Conservation (phyloP, 2,113 vertebrate species). For the Crotalus horridus region DNA sequence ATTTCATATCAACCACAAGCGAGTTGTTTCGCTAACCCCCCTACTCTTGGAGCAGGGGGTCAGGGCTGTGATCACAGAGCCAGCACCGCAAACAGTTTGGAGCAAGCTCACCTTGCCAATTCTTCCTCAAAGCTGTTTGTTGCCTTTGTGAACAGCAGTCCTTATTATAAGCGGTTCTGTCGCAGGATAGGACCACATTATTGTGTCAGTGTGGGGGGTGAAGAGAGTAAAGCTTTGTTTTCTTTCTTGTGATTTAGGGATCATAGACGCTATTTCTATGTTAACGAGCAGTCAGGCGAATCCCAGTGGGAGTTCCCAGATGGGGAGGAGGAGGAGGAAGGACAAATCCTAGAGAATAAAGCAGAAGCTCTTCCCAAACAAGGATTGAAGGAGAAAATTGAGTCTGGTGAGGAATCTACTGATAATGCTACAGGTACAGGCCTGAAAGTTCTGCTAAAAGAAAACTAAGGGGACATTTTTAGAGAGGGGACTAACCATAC, state of each 20-base stretch:
- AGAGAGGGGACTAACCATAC: too few relatives aligned
- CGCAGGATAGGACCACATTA: conserved; percentile 69
- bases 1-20: conserved; percentile 49
- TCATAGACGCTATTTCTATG: conserved; percentile 99
- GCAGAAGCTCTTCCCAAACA: conserved; percentile 66
- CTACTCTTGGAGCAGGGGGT: conserved; percentile 64
- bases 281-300: conserved; percentile 91
- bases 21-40: conserved; percentile 57
- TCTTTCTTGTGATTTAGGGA: conserved; percentile 98
- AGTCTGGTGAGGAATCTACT: conserved; percentile 38
- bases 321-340: conserved; percentile 81
- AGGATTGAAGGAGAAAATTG: conserved; percentile 69
- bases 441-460: background rate
- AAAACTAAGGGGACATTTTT: background rate
- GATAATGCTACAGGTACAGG: conserved; percentile 65
- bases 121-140: conserved; percentile 74
- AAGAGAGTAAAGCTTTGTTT: conserved; percentile 71
- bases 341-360: conserved; percentile 63
- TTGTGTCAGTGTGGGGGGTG: conserved; percentile 60
- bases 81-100: conserved; percentile 71
- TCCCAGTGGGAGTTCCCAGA: conserved; percentile 98
- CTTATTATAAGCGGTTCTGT: conserved; percentile 69
- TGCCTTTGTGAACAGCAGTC: conserved; percentile 71
- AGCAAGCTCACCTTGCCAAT: conserved; percentile 59
- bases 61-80: conserved; percentile 64